Base-by-base conservation (phyloP, 2,888 invertebrate genomes). In the Parnassius apollo region DNA sequence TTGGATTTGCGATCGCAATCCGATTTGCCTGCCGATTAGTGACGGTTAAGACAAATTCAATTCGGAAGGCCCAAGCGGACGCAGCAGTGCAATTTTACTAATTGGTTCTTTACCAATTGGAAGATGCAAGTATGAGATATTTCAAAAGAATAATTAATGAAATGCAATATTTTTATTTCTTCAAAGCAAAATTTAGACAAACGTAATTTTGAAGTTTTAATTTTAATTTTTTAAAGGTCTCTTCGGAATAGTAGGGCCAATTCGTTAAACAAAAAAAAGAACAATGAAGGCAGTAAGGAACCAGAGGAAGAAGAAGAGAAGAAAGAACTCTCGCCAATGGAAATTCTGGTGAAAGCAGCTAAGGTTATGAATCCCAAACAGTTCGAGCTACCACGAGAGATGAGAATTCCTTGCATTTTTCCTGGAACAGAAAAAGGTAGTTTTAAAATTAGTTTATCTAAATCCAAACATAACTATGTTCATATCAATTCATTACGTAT, bases 281-380 rank as follows among this genome's bases (percentile, higher is more conserved):
- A 78, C 61, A 84, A 85, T 45, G 83, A 83, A 35, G 83, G 83
- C 18, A 61, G 66, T 9, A 71, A 78, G 62, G 64, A 69, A 53
- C 52, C 67, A 9, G 69, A 75, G 42, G 72, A 71, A 8, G 67
- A 67, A 53, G 75, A 75, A 62, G 66, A 69, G 4, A 81, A 81
- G 69, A 77, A 82, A 52, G 83, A 87, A 57, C 69, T 85, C 67
- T 93, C 94, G 54, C 95, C 97, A 0, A 93, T 98, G 81, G 95
- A 96, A 74, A 93, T 95, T 52, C 88, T 98, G 18, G 95, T 97
- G 59, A 93, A 95, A 73, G 97, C 96, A 0, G 98, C 98, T 2
- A 94, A 94, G 70, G 91, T 96, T 65, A 93, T 97, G 85, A 98
- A 98, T 91, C 98, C 98, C 0, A 94, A 93, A 71, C 97, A 98